Base-by-base conservation (phyloP, 2,113 vertebrate genomes). In the Centropristis striata region DNA sequence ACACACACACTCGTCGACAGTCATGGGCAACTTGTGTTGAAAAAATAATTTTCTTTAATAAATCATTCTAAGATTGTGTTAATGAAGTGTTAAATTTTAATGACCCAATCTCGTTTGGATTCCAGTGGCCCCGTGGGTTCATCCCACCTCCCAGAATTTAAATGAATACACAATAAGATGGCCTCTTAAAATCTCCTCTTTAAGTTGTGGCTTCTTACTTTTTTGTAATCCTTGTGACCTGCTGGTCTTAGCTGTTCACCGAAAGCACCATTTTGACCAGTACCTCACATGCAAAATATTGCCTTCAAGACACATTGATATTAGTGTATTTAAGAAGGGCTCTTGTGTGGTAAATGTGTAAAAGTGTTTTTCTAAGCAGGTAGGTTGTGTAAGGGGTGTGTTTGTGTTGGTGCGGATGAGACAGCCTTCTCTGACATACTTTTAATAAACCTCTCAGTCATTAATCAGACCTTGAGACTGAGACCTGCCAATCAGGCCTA, bases 81-180 rank as follows among this genome's bases (percentile, higher is more conserved):
- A 86, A 89, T 88, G 75, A 89, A 84, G 83, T 84, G 72, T 83
- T 86, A 67, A 71, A 88, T 83, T 89, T 86, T 88, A 87, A 88
- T 91, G 88, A 86, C 36, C 61, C 54, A 86, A 70, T 85, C 83
- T 84, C 13, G 0, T 84, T 80, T 87, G 57, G 70, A 78, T 82
- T 66, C 78, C 57, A 77, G 66, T 42, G 51, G 54, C 81, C 47
- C 68, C 44, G 42, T 80, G 61, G 76, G 72, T 64, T 80, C 61
- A 64, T 85, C 73, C 44, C 50, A 46, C 59, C 68, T 53, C 59
- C 51, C 32, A 55, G 70, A 79, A 84, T 82, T 73, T 64, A 50
- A 80, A 85, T 77, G 74, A 84, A 81, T 64, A 59, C 71, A 66
- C 81, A 71, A 81, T 67, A 78, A 83, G 67, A 83, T 63, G 3